Evolutionary conservation across 2,113 vertebrate species (phyloP).

Genomic region (Terrapene triunguis): DNA sequence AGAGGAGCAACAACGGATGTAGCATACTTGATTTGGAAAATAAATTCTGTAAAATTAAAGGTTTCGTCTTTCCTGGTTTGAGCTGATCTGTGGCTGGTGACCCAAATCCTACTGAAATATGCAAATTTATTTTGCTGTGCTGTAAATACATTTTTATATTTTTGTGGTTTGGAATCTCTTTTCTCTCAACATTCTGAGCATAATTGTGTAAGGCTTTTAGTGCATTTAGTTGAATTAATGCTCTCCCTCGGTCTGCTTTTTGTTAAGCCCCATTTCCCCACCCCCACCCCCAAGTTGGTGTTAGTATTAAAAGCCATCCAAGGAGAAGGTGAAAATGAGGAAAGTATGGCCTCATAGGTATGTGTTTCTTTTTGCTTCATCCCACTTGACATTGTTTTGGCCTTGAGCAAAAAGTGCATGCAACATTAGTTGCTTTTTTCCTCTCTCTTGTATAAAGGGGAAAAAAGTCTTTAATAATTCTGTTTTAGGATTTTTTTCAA

Average conservation of each 20-base stretch:
- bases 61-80: neutral
- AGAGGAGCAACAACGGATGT: neutral
- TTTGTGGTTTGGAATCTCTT: slow-evolving; percentile 21
- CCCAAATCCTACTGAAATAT: no score
- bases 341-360: neutral
- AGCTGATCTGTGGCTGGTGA: neutral
- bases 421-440: neutral
- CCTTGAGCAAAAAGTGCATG: slow-evolving; percentile 56
- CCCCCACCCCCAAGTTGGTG: neutral
- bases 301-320: slow-evolving; percentile 40
- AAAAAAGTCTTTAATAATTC: slow-evolving; percentile 66
- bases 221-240: neutral
- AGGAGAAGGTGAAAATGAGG: slow-evolving; percentile 20
- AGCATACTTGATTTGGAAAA: neutral
- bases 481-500: slow-evolving; percentile 56
- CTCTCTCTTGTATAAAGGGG: slow-evolving; percentile 38
- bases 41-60: neutral
- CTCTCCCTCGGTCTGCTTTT: neutral
- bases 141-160: neutral
- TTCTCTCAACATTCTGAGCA: slow-evolving; percentile 7
- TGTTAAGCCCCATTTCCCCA: neutral
- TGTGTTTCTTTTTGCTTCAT: slow-evolving; percentile 58
- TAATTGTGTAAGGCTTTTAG: neutral
- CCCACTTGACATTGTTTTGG: slow-evolving; percentile 68
- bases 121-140: neutral